Conservation (phyloP, 2,888 invertebrate genomes). For the Apodemia mormo region DNA sequence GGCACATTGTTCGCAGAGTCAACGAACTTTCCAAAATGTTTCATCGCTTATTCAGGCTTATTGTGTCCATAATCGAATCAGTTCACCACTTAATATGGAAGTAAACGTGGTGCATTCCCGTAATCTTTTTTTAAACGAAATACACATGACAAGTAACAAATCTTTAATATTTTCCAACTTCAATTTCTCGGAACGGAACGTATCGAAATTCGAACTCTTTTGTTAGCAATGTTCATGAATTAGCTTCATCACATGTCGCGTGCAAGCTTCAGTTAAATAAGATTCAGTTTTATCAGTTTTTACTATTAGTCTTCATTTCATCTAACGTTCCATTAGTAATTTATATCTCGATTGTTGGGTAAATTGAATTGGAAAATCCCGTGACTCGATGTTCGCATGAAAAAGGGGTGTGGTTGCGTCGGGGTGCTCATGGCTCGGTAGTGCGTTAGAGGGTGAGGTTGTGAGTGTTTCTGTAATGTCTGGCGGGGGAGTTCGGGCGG, state of each 20-base stretch:
- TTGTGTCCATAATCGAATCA: slow-evolving; percentile 79
- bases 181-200: slow-evolving; percentile 27
- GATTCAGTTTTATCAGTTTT: slow-evolving; percentile 4
- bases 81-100: slow-evolving; percentile 69
- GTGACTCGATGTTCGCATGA: slow-evolving; percentile 69
- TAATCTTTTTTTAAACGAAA: slow-evolving; percentile 63
- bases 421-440: slow-evolving; percentile 53
- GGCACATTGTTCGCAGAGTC: slow-evolving; percentile 74
- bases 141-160: slow-evolving; percentile 40
- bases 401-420: slow-evolving; percentile 77
- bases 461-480: slow-evolving; percentile 69
- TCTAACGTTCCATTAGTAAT: slow-evolving; percentile 32
- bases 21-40: slow-evolving; percentile 78
- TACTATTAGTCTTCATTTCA: slow-evolving; percentile 19
- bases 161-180: slow-evolving; percentile 21
- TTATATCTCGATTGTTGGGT: slow-evolving; percentile 54
- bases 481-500: slow-evolving; percentile 53
- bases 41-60: slow-evolving; percentile 75
- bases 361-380: slow-evolving; percentile 80
- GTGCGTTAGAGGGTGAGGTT: slow-evolving; percentile 48
- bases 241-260: slow-evolving; percentile 3
- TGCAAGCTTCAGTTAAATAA: slow-evolving; percentile 21
- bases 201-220: slow-evolving; percentile 10
- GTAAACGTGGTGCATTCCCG: slow-evolving; percentile 61
- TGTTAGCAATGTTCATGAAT: not conserved